A percentile compares a stretch with the other conserved stretches of the same genome.
These are phyloP conservation scores for Aphelenchoides besseyi DNA, from an alignment of 1,140 invertebrate genomes.

Conservation along the genomic window DNA sequence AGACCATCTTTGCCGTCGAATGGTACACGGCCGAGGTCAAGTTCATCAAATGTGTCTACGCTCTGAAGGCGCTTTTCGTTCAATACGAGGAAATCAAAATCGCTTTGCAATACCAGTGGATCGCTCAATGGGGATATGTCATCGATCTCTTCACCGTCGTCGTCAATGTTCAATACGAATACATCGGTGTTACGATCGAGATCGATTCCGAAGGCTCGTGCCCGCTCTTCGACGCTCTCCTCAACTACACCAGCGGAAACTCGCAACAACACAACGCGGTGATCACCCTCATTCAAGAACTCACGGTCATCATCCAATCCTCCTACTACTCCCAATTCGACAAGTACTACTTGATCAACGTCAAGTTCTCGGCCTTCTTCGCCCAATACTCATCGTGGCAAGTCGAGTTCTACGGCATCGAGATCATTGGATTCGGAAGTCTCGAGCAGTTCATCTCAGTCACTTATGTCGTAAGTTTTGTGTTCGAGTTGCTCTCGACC, in stretches of 20 bases:
- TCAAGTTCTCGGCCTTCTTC: neutral
- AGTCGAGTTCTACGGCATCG: neutral
- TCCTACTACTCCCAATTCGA: slow-evolving; percentile 6
- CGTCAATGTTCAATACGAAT: slow-evolving; percentile 13
- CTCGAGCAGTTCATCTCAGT: neutral
- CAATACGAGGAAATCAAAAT: slow-evolving; percentile 21
- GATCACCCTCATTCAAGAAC: neutral
- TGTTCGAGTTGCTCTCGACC: neutral
- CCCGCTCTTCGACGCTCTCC: slow-evolving; percentile 22
- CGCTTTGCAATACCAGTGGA: slow-evolving; percentile 12
- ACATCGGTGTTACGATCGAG: neutral
- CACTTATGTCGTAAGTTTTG: no score
- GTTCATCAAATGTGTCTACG: slow-evolving; percentile 13
- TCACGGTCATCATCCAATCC: neutral
- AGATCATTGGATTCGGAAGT: neutral
- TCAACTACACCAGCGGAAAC: neutral
- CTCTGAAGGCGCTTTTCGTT: slow-evolving; percentile 17
- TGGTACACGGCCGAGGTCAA: neutral
- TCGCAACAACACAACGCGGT: slow-evolving; percentile 5
- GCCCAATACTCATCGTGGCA: neutral
- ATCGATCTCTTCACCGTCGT: neutral
- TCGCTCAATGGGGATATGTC: slow-evolving; percentile 22
- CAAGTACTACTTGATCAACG: slow-evolving; percentile 10
- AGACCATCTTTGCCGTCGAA: slow-evolving; percentile 14
- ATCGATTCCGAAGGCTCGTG: slow-evolving; percentile 4